Base-by-base conservation (phyloP, 2,113 vertebrate genomes). In the Gopherus evgoodei region DNA sequence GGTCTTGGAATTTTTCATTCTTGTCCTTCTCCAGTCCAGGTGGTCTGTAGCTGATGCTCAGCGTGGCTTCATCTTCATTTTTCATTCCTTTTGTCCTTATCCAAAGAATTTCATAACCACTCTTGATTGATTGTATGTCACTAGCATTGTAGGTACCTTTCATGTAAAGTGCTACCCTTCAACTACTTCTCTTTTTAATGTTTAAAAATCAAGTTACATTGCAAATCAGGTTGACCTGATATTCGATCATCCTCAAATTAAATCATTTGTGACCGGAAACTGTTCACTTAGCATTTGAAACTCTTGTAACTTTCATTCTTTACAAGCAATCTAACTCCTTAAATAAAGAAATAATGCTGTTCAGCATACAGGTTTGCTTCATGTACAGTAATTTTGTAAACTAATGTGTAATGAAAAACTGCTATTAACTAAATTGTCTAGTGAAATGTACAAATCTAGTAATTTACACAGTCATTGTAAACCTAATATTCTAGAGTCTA, bases 391-490 rank as follows among this genome's bases (percentile, higher is more conserved):
- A 86, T 90, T 95, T 95, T 91, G 79, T 44, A 84, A 86, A 83
- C 50, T 89, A 92, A 94, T 93, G 27, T 89, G 50, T 72, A 87
- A 93, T 81, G 85, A 97, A 85, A 90, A 90, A 90, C 78, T 87
- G n/a, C 76, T 93, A 10, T 93, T 96, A 93, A 90, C 76, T 76
- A 78, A 94, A 91, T 87, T 93, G 82, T 83, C 38, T 87, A 85
- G 50, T 88, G 79, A 97, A 95, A 97, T 90, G 79, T 83, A 89
- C 79, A 96, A 96, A 94, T 96, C 83, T 94, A 96, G 85, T 90
- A 93, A 98, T 97, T 97, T 92, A 90, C 87, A 94, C 5, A 85
- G 57, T 69, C 90, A 94, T 84, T 86, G 90, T 90, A 94, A 97
- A 97, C 81, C 59, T 89, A 95, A 84, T 97, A 96, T 89, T 91